Conservation (phyloP, 2,888 invertebrate species). For the Germaria angustata region DNA sequence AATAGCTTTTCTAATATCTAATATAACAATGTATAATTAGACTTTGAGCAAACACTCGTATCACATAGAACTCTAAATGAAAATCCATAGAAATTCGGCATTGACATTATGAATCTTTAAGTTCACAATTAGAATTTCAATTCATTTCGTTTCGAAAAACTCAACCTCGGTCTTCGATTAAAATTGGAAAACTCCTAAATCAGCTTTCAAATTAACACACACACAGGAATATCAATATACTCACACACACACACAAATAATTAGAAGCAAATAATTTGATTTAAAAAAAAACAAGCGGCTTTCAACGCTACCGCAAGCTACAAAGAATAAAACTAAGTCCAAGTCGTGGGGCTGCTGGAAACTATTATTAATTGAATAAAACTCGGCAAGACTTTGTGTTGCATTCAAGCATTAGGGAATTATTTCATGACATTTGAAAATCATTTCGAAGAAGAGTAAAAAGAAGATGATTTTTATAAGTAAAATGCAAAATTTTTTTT, state of each 20-base stretch:
- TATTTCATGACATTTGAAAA: too few relatives aligned
- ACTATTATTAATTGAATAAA: not conserved
- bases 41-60: not conserved
- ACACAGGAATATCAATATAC: not conserved
- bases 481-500: too few relatives aligned
- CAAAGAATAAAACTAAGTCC: not conserved
- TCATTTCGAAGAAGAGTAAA: too few relatives aligned
- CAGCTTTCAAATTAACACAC: not conserved
- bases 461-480: too few relatives aligned
- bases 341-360: not conserved
- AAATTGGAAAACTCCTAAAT: not conserved
- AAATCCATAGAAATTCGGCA: not conserved
- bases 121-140: not conserved
- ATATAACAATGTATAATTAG: not conserved
- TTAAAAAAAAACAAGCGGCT: not conserved
- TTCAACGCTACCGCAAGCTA: not conserved
- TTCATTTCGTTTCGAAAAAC: not conserved
- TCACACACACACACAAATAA: not conserved
- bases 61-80: not conserved
- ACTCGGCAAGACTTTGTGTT: not conserved
- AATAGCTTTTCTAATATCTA: not conserved
- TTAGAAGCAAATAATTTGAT: not conserved
- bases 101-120: slow-evolving; percentile 13
- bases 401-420: not conserved
- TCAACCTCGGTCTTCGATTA: not conserved